Evolutionary conservation across 2,888 invertebrate genomes (phyloP).

Genomic region (Heteropelma amictum): DNA sequence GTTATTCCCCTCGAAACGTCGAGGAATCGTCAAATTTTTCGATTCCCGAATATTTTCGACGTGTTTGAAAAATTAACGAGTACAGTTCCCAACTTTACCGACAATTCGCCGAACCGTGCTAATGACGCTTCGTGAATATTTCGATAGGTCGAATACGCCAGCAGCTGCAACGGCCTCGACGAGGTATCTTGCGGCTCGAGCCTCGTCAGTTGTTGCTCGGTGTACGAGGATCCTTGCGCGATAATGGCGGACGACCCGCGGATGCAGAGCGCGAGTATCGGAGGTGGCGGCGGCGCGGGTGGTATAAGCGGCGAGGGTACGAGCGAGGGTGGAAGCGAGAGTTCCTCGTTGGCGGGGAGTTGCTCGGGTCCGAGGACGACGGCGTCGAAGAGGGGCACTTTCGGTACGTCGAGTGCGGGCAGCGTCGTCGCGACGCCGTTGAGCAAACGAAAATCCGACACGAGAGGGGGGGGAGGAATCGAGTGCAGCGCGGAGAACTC

Average conservation of each 20-base stretch:
- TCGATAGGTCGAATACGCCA: constrained; percentile 82
- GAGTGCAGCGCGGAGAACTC: neutral
- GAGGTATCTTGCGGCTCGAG: constrained; percentile 88
- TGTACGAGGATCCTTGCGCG: constrained; percentile 82
- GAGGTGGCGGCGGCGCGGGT: constrained; percentile 59
- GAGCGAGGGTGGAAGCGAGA: constrained; percentile 88
- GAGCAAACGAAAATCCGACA: constrained; percentile 36
- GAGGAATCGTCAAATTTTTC: too few species aligned
- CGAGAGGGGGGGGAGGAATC: neutral
- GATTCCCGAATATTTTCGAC: too few species aligned
- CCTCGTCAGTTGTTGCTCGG: constrained; percentile 87
- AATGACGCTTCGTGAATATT: neutral
- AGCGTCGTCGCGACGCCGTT: constrained; percentile 19
- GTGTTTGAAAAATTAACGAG: too few species aligned
- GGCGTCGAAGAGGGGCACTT: constrained; percentile 42
- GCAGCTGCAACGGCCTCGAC: constrained; percentile 82
- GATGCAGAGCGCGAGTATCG: constrained; percentile 66
- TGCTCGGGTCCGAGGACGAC: constrained; percentile 61
- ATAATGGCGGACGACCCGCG: constrained; percentile 75
- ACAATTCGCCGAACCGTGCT: neutral
- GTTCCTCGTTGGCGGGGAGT: constrained; percentile 84
- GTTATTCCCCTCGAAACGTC: too few species aligned
- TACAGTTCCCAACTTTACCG: neutral
- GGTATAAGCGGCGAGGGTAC: constrained; percentile 79
- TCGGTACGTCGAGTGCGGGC: constrained; percentile 43